Evolutionary conservation across 2,888 invertebrate genomes (phyloP).

Genomic region (Graphium colonna): DNA sequence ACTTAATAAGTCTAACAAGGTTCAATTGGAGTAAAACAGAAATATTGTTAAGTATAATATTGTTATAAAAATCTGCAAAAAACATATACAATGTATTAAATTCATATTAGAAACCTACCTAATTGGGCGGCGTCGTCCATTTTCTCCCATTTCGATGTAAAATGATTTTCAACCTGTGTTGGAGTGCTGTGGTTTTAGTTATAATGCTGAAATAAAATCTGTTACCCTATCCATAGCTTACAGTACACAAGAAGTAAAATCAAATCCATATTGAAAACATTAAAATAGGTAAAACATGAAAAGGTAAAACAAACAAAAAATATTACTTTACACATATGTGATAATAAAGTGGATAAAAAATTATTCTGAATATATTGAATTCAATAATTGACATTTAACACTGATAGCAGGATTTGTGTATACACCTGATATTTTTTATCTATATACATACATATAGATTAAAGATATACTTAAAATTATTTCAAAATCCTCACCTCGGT

Average conservation of each 20-base stretch:
- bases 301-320: slow-evolving; percentile 7
- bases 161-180: slow-evolving; percentile 73
- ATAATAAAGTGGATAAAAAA: no score
- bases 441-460: neutral
- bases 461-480: neutral
- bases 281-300: slow-evolving; percentile 4
- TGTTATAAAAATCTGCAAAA: slow-evolving; percentile 5
- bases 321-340: slow-evolving; percentile 8
- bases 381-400: no score
- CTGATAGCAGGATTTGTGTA: no score
- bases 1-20: no score
- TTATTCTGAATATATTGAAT: no score
- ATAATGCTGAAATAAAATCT: slow-evolving; percentile 70
- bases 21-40: slow-evolving; percentile 12
- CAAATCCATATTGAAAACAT: slow-evolving; percentile 18
- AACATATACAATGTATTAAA: slow-evolving; percentile 27
- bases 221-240: slow-evolving; percentile 58
- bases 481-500: slow-evolving; percentile 62
- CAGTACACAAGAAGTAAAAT: slow-evolving; percentile 20
- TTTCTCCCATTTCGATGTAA: slow-evolving; percentile 90
- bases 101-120: slow-evolving; percentile 83
- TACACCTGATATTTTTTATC: no score
- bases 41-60: no score
- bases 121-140: slow-evolving; percentile 90
- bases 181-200: slow-evolving; percentile 65